phyloP scores from a whole-genome alignment of 1,140 invertebrate species.

The Papilio polytes region DNA sequence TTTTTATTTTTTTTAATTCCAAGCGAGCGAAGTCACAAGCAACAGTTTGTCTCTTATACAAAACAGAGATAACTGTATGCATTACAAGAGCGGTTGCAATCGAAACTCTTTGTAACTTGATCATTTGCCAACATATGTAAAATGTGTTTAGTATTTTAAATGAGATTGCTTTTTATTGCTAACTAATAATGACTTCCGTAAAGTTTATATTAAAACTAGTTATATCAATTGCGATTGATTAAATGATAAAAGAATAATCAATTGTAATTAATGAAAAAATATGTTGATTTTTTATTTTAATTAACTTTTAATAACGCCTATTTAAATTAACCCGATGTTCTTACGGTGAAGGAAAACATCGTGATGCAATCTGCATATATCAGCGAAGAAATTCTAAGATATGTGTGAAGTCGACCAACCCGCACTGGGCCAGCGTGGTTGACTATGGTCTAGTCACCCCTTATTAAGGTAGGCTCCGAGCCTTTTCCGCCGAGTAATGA shows the following conservation, averaged over 20 bases:
- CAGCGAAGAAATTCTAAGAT: no score
- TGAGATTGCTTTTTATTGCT: constrained; percentile 4
- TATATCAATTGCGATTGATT: constrained; percentile 3
- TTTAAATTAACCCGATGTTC: no score
- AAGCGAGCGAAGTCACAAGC: no score
- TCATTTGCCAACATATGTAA: neutral
- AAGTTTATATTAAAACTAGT: constrained; percentile 20
- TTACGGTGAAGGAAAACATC: no score
- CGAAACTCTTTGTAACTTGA: neutral
- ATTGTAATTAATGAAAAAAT: neutral
- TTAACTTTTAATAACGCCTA: neutral
- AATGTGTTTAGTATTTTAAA: neutral
- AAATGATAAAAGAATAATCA: constrained; percentile 14
- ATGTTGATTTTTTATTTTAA: neutral
- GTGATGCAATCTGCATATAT: no score
- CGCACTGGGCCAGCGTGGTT: no score
- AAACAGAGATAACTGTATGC: neutral
- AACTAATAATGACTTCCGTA: constrained; percentile 26
- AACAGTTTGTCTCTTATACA: neutral
- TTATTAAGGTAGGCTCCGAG: no score
- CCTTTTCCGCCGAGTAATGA: no score
- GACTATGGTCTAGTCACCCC: no score
- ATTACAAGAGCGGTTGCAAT: neutral
- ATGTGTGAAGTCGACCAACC: no score
- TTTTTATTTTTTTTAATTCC: no score